A percentile compares a stretch with the other conserved stretches of the same genome.
Evolutionary conservation across 2,888 invertebrate species (phyloP).

Genomic region (Acleris laterana): DNA sequence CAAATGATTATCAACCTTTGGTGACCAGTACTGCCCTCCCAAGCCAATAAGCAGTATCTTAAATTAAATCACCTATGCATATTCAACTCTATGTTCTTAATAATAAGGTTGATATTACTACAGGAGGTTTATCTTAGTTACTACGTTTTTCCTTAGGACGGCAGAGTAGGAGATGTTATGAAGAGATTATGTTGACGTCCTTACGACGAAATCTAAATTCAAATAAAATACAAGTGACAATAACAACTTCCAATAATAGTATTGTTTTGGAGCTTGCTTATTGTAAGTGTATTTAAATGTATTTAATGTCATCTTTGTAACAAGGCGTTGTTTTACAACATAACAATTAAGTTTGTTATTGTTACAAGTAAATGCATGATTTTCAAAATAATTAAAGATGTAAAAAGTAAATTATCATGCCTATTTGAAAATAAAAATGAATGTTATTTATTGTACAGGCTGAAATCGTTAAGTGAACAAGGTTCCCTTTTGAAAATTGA

Average conservation of each 20-base stretch:
- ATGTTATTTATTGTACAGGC: conserved; percentile 18
- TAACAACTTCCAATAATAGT: conserved; percentile 13
- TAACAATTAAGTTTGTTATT: neutral
- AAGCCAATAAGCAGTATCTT: too few species aligned
- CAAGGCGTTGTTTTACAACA: neutral
- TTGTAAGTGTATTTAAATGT: too few species aligned
- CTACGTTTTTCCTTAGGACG: too few species aligned
- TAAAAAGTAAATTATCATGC: neutral
- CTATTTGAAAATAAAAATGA: conserved; percentile 10
- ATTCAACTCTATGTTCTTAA: too few species aligned
- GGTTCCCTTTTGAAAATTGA: conserved; percentile 47
- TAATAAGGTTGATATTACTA: too few species aligned
- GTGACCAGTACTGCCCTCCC: too few species aligned
- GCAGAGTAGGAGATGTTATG: neutral
- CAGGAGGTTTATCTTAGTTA: too few species aligned
- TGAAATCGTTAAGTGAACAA: conserved; percentile 42
- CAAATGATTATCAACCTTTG: neutral
- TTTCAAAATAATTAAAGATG: neutral
- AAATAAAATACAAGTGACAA: conserved; percentile 11
- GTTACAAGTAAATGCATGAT: neutral
- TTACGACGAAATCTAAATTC: conserved; percentile 1
- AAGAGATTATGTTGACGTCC: neutral
- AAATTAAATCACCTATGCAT: too few species aligned
- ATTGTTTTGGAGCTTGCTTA: conserved; percentile 5
- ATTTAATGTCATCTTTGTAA: neutral